These are phyloP conservation scores for Catharus bicknelli DNA, from an alignment of 2,113 vertebrate species.

Conservation along the genomic window DNA sequence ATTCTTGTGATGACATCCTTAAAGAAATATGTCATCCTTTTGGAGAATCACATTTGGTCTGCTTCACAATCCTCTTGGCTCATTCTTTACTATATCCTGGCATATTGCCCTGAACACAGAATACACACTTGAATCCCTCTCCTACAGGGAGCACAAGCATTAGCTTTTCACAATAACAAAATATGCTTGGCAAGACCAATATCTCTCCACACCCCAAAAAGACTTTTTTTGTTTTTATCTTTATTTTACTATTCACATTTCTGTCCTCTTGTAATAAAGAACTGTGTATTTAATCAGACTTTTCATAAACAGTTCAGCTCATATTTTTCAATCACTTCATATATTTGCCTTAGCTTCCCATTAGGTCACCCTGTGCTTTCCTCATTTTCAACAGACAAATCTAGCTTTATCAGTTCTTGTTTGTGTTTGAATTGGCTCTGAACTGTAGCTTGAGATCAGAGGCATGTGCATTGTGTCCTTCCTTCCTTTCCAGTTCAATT, in stretches of 20 bases:
- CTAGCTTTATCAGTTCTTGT: background rate
- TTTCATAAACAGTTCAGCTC: slow-evolving; percentile 8
- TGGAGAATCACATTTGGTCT: slow-evolving; percentile 13
- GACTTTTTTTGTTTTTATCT: background rate
- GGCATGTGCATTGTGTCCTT: background rate
- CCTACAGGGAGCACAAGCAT: background rate
- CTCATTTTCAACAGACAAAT: slow-evolving; percentile 14
- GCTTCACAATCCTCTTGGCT: slow-evolving; percentile 41
- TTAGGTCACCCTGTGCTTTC: background rate
- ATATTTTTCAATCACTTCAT: slow-evolving; percentile 8
- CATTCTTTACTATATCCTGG: slow-evolving; percentile 5
- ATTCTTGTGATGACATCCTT: slow-evolving; percentile 17
- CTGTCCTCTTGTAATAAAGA: background rate
- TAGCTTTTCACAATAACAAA: background rate
- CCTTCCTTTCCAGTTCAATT: background rate
- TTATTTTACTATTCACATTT: background rate
- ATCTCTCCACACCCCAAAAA: background rate
- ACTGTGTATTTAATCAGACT: background rate
- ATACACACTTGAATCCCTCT: background rate
- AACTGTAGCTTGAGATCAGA: background rate
- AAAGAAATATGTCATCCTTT: slow-evolving; percentile 26
- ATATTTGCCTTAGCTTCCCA: background rate
- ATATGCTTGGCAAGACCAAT: background rate
- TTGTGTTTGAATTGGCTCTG: background rate
- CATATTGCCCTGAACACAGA: background rate